Conservation (phyloP, 2,888 invertebrate genomes). For the Pterobdella sp. region DNA sequence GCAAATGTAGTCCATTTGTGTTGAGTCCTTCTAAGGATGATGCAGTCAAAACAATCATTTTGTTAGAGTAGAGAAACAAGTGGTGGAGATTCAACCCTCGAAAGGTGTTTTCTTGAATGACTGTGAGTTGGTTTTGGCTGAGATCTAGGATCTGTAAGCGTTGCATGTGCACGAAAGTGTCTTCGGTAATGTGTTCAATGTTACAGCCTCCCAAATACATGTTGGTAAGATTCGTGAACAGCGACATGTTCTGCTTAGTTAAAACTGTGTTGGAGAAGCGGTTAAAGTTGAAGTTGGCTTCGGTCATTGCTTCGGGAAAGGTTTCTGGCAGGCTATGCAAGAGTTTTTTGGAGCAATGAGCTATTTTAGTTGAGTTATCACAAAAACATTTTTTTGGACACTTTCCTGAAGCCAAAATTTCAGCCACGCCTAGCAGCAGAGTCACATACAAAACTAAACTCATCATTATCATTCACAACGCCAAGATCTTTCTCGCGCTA, state of each 20-base stretch:
- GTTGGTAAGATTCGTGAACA: constrained; percentile 44
- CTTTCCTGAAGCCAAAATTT: not conserved
- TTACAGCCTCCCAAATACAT: constrained; percentile 48
- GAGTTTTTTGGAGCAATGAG: constrained; percentile 45
- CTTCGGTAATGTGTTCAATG: constrained; percentile 44
- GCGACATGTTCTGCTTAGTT: constrained; percentile 44
- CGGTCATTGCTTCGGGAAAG: constrained; percentile 44
- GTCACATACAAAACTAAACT: not conserved
- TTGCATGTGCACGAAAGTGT: constrained; percentile 46
- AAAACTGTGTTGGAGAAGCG: constrained; percentile 42
- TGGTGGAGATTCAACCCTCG: constrained; percentile 46
- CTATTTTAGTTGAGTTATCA: constrained; percentile 43
- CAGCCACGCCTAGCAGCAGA: not conserved
- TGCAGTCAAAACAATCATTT: constrained; percentile 42
- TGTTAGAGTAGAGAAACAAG: constrained; percentile 48
- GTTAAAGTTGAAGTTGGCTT: constrained; percentile 47
- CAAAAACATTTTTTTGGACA: constrained; percentile 48
- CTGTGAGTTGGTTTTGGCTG: constrained; percentile 46
- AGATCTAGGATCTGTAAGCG: constrained; percentile 47
- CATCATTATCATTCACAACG: too few relatives aligned
- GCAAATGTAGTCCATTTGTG: constrained; percentile 47
- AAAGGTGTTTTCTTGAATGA: constrained; percentile 47
- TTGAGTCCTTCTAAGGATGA: constrained; percentile 45
- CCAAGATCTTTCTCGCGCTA: not conserved
- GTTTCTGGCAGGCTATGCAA: constrained; percentile 44